Conservation (phyloP, 2,797 vertebrate genomes). For the Paratrypauchen microcephalus region DNA sequence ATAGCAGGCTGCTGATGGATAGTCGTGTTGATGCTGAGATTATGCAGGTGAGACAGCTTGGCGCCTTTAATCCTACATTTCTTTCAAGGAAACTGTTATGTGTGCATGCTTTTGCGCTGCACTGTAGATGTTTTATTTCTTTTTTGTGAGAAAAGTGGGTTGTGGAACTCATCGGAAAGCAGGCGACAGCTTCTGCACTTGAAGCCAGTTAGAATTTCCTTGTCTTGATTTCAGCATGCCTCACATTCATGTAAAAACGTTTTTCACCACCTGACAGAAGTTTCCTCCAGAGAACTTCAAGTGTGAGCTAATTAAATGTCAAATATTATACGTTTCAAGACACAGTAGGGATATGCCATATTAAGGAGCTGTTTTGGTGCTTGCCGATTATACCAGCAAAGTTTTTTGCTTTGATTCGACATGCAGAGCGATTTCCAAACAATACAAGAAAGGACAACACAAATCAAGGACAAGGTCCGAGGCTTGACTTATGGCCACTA, state of each 20-base stretch:
- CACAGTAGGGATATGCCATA: conserved; percentile 35
- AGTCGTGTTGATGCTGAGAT: conserved; percentile 58
- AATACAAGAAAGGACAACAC: conserved; percentile 26
- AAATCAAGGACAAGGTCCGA: conserved; percentile 45
- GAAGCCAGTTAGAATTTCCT: conserved; percentile 37
- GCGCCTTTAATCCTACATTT: conserved; percentile 62
- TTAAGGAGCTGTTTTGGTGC: conserved; percentile 31
- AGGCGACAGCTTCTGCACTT: conserved; percentile 32
- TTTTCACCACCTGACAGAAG: conserved; percentile 29
- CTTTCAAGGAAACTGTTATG: conserved; percentile 45
- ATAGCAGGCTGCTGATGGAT: conserved; percentile 56
- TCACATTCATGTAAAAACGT: conserved; percentile 32
- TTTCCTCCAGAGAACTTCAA: conserved; percentile 39
- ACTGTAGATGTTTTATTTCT: conserved; percentile 34
- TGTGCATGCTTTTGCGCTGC: conserved; percentile 31
- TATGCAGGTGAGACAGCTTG: conserved; percentile 62
- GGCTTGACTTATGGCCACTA: conserved; percentile 37
- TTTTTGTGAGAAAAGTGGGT: conserved; percentile 32
- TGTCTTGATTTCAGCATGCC: conserved; percentile 36
- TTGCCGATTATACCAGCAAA: conserved; percentile 45
- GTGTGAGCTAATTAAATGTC: conserved; percentile 59
- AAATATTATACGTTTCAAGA: conserved; percentile 55
- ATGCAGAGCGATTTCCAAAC: conserved; percentile 47
- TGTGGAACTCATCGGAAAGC: conserved; percentile 32
- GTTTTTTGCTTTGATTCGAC: conserved; percentile 15